Evolutionary conservation across 2,113 vertebrate genomes (phyloP).

Genomic region (Callaeas wilsoni): DNA sequence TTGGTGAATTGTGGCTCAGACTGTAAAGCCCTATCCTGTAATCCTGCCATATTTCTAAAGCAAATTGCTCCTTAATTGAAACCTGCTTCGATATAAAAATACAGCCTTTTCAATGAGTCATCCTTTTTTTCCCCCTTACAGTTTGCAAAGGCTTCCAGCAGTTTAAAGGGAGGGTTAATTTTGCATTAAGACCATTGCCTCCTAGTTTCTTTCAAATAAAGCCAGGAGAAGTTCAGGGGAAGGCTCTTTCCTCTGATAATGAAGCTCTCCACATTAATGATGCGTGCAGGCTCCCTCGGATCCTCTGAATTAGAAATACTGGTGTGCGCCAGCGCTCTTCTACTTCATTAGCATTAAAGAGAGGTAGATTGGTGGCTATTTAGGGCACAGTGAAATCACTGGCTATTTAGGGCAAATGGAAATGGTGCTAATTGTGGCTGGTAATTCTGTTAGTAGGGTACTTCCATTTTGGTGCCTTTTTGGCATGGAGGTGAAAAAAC

Average conservation of each 20-base stretch:
- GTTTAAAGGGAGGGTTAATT: constrained; percentile 69
- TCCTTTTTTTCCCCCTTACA: not conserved
- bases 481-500: constrained; percentile 18
- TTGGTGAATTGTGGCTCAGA: constrained; percentile 37
- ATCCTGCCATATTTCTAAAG: constrained; percentile 59
- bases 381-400: constrained; percentile 76
- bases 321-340: constrained; percentile 24
- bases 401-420: constrained; percentile 81
- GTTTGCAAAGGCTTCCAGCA: constrained; percentile 15
- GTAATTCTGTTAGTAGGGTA: constrained; percentile 64
- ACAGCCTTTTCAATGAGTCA: not conserved
- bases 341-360: constrained; percentile 80
- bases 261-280: constrained; percentile 76
- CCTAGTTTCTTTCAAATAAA: constrained; percentile 77
- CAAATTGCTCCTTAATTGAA: constrained; percentile 62
- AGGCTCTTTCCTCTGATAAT: constrained; percentile 73
- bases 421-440: constrained; percentile 74
- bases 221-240: constrained; percentile 68
- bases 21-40: constrained; percentile 30
- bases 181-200: constrained; percentile 73
- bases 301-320: constrained; percentile 79
- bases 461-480: constrained; percentile 56
- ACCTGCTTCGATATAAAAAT: constrained; percentile 47
- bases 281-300: constrained; percentile 75
- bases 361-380: constrained; percentile 81